Conservation (phyloP, 2,888 invertebrate species). For the Dryobotodes eremita region DNA sequence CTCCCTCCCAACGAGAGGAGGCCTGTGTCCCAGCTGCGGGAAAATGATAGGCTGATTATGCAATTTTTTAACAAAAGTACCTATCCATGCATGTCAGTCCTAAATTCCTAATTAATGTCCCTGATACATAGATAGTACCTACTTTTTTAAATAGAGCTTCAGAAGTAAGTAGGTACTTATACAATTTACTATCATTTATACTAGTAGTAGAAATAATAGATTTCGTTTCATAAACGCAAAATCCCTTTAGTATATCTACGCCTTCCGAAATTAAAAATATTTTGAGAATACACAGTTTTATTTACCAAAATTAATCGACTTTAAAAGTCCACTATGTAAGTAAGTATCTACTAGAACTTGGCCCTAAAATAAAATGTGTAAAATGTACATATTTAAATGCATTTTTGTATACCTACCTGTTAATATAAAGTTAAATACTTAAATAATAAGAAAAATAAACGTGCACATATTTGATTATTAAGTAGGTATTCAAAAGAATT, state of each 20-base stretch:
- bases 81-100: neutral
- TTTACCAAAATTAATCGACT: neutral
- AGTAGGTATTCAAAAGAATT: neutral
- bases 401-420: slow-evolving; percentile 35
- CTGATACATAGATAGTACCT: neutral
- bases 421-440: slow-evolving; percentile 34
- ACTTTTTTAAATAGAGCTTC: slow-evolving; percentile 1
- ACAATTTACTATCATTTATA: slow-evolving; percentile 1
- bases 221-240: slow-evolving; percentile 1
- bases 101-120: neutral
- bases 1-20: too few relatives aligned
- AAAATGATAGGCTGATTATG: too few relatives aligned
- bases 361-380: slow-evolving; percentile 13
- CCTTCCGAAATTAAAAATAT: neutral
- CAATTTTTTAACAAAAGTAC: neutral
- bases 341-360: neutral
- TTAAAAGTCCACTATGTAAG: neutral
- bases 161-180: neutral
- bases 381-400: slow-evolving; percentile 42
- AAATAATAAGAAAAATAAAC: slow-evolving; percentile 5
- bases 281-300: neutral
- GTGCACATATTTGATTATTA: neutral
- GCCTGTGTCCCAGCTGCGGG: too few relatives aligned
- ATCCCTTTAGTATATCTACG: too few relatives aligned
- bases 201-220: neutral